phyloP scores from a whole-genome alignment of 2,797 vertebrate species.

The Dipus sagitta region DNA sequence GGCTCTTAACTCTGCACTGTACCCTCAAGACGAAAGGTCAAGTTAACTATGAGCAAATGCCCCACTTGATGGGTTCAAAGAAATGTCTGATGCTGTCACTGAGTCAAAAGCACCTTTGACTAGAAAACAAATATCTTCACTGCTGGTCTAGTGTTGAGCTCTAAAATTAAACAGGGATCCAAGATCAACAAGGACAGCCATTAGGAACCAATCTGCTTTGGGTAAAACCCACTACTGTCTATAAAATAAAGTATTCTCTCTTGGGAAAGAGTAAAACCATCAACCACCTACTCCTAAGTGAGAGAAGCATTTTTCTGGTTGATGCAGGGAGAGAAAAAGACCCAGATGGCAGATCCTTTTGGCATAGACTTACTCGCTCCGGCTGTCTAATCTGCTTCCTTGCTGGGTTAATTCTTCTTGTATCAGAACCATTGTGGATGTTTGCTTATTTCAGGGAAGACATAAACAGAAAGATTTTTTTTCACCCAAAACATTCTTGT shows the following conservation, averaged over 20 bases:
- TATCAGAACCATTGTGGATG: conserved; percentile 19
- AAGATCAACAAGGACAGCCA: neutral
- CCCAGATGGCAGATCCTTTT: conserved; percentile 77
- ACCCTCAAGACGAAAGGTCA: neutral
- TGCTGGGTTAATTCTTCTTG: conserved; percentile 59
- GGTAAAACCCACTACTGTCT: conserved; percentile 36
- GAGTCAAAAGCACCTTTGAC: neutral
- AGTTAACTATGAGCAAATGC: neutral
- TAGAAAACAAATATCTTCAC: conserved; percentile 31
- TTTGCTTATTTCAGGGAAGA: conserved; percentile 54
- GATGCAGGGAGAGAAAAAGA: conserved; percentile 62
- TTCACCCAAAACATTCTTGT: neutral
- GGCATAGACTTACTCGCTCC: conserved; percentile 62
- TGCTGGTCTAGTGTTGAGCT: neutral
- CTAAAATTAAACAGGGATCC: conserved; percentile 32
- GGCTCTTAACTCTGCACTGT: neutral
- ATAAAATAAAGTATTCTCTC: conserved; percentile 55
- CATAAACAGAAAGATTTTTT: conserved; percentile 26
- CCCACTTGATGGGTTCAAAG: neutral
- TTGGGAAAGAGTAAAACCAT: conserved; percentile 31
- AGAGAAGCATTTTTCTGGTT: conserved; percentile 63
- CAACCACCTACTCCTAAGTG: conserved; percentile 26
- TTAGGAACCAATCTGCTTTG: conserved; percentile 18
- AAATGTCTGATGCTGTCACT: neutral
- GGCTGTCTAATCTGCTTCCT: conserved; percentile 71